phyloP scores from a whole-genome alignment of 2,888 invertebrate genomes.

The Nasonovia ribisnigri region DNA sequence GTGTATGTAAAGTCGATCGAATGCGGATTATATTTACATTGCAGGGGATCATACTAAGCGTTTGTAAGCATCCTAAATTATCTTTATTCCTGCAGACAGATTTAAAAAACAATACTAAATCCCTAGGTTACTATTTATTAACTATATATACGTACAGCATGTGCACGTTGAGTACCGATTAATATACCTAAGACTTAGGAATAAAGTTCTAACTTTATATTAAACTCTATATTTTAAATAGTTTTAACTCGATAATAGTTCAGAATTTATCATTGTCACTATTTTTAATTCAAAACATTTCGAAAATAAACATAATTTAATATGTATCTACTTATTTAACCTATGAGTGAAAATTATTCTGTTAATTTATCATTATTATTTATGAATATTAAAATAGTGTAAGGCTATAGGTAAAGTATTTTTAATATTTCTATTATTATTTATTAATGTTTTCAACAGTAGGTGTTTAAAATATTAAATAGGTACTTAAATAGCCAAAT shows the following conservation, averaged over 20 bases:
- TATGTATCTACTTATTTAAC: no score
- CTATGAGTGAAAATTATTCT: no score
- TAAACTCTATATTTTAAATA: no score
- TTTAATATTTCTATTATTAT: no score
- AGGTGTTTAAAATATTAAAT: neutral
- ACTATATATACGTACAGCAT: neutral
- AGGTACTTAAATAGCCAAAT: neutral
- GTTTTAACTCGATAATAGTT: no score
- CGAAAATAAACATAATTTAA: no score
- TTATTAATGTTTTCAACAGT: neutral
- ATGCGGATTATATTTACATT: constrained; percentile 13
- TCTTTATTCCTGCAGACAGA: neutral
- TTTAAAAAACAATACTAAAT: neutral
- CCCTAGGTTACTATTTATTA: neutral
- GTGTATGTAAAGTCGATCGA: neutral
- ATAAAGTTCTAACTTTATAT: no score
- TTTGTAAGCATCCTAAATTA: constrained; percentile 24
- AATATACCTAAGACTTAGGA: no score
- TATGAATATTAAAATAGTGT: no score
- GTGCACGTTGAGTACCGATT: neutral
- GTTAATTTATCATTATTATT: no score
- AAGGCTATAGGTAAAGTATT: no score
- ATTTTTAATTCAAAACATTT: no score
- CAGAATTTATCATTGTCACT: neutral
- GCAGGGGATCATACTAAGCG: neutral